These are phyloP conservation scores for Sesia bembeciformis DNA, from an alignment of 2,888 invertebrate species.

Conservation along the genomic window DNA sequence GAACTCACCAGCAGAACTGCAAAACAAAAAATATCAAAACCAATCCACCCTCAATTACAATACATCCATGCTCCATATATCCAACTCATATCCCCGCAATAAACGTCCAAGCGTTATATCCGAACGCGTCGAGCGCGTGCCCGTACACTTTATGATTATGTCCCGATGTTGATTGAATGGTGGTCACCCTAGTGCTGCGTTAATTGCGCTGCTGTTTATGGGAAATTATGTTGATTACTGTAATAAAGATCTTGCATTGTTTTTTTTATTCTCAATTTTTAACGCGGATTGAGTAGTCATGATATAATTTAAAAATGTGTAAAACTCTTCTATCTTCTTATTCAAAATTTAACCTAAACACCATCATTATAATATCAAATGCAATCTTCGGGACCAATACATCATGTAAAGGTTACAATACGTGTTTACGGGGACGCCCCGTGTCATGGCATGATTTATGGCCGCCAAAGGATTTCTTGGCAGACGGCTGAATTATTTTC, in stretches of 20 bases:
- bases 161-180: conserved; percentile 68
- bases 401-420: not conserved
- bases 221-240: conserved; percentile 6
- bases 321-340: no score
- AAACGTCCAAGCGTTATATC: conserved; percentile 32
- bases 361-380: not conserved
- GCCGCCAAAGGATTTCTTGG: conserved; percentile 4
- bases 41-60: conserved; percentile 48
- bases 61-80: conserved; percentile 49
- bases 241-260: not conserved
- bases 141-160: conserved; percentile 66
- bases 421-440: not conserved
- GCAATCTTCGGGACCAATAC: not conserved
- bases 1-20: no score
- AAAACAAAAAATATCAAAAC: conserved; percentile 17
- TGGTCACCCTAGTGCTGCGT: conserved; percentile 37
- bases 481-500: not conserved
- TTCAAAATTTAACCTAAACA: not conserved
- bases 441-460: conserved; percentile 4
- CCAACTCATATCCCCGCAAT: conserved; percentile 34
- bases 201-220: conserved; percentile 5
- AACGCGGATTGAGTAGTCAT: no score
- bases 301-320: no score
- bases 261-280: no score
- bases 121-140: conserved; percentile 28